Evolutionary conservation across 2,113 vertebrate species (phyloP), one percentile per base, ranked within the genome.

Genomic region (Gorsachius goisagi): DNA sequence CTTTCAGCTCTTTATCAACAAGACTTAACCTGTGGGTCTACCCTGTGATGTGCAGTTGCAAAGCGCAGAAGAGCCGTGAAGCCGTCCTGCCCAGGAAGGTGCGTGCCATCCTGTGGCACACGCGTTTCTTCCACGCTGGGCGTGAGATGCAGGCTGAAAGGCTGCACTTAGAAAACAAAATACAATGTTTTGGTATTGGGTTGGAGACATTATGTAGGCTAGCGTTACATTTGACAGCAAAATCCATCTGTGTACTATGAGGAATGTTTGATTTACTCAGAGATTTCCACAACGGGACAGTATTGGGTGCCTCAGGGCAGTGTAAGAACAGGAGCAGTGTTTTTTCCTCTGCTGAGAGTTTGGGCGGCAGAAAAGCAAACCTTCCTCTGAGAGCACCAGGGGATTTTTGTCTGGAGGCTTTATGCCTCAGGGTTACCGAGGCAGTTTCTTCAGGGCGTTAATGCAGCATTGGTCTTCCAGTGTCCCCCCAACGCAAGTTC

Each of bases 401-500:
- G 58, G 20, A 15, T n/a, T 82, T 77, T 22, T 39, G 3, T 3
- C 19, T 5, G 15, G 35, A 72, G 9, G 13, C 18, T 26, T 67
- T 41, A 6, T 62, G 22, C 49, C 0, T 24, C 20, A 5, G 3
- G 7, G 19, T 55, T 33, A 16, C 45, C 52, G 4, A 33, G 27
- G 20, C 0, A 0, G 28, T 33, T 91, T 64, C 50, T 73, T 92
- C 30, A 15, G 13, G 24, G 27, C 0, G 0, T 49, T 50, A 19
- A 13, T 0, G 0, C 1, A 18, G 19, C 5, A 2, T 0, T 28
- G 71, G 3, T 59, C 5, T 66, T 41, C 23, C 27, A 66, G 27
- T 0, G 0, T 19, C 3, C 5, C 53, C 1, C 0, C 19, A 5
- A 2, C 32, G 37, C 17, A 12, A 80, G 33, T 27, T 16, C 15